These are phyloP conservation scores for Neostethus bicornis DNA, from an alignment of 2,797 vertebrate genomes.

Conservation along the genomic window DNA sequence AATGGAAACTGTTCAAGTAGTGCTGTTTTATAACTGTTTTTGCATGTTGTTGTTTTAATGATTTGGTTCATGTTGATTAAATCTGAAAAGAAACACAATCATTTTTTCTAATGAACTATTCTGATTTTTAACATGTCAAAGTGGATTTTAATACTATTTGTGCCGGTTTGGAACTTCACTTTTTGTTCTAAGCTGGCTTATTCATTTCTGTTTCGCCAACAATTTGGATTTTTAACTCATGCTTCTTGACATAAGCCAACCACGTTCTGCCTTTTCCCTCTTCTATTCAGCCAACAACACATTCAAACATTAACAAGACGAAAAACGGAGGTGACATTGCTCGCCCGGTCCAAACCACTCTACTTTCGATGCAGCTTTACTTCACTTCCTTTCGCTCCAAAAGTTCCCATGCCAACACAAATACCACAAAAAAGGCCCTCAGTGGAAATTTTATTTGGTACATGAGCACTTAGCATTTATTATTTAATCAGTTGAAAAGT, in stretches of 20 bases:
- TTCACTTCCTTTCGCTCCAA: constrained; percentile 56
- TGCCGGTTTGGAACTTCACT: not conserved
- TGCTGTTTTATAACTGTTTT: too few relatives aligned
- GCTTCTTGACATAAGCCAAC: not conserved
- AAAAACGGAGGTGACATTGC: constrained; percentile 31
- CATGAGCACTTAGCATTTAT: constrained; percentile 67
- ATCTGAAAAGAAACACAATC: too few relatives aligned
- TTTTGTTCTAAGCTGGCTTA: not conserved
- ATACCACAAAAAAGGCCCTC: constrained; percentile 41
- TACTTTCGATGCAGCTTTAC: constrained; percentile 40
- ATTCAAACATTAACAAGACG: constrained; percentile 9
- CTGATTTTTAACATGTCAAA: too few relatives aligned
- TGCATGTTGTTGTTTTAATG: too few relatives aligned
- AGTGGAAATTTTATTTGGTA: constrained; percentile 52
- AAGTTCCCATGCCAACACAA: constrained; percentile 48
- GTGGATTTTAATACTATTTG: too few relatives aligned
- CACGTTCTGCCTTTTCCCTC: not conserved
- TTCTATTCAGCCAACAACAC: constrained; percentile 13
- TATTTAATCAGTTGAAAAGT: constrained; percentile 63
- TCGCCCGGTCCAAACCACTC: constrained; percentile 39
- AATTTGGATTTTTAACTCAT: not conserved
- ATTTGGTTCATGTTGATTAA: too few relatives aligned
- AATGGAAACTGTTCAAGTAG: too few relatives aligned
- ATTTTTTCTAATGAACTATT: too few relatives aligned
- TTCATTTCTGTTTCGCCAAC: not conserved